Conservation (phyloP, 2,888 invertebrate genomes). For the Agonopterix subpropinquella region DNA sequence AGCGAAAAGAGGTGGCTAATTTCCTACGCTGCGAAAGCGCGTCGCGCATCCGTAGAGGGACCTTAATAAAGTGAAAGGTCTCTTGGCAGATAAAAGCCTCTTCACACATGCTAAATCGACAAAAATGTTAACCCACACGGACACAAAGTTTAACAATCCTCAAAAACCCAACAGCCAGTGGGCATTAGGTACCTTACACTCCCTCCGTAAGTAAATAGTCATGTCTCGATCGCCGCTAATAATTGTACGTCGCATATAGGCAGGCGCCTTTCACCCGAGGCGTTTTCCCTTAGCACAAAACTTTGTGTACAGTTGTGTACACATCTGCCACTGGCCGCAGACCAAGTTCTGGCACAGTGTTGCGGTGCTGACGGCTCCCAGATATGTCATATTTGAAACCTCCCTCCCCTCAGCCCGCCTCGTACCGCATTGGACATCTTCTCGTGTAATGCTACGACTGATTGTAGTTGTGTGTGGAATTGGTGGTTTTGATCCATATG, state of each 20-base stretch:
- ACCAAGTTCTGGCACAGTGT: conserved; percentile 63
- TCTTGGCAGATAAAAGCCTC: too few species aligned
- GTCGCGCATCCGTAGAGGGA: too few species aligned
- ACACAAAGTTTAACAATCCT: not conserved
- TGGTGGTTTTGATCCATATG: conserved; percentile 25
- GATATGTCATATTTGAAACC: conserved; percentile 68
- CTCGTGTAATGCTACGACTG: conserved; percentile 48
- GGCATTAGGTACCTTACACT: conserved; percentile 26
- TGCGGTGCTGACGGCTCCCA: conserved; percentile 65
- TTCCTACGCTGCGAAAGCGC: too few species aligned
- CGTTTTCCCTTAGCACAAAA: conserved; percentile 53
- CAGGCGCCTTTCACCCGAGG: conserved; percentile 43
- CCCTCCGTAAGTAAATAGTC: conserved; percentile 65
- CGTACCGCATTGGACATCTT: conserved; percentile 50
- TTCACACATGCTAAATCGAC: too few species aligned
- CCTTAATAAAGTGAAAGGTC: too few species aligned
- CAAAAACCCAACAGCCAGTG: conserved; percentile 31
- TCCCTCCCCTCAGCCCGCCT: conserved; percentile 14
- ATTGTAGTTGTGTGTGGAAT: conserved; percentile 34
- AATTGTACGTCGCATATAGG: conserved; percentile 47
- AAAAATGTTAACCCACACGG: too few species aligned
- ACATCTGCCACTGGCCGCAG: conserved; percentile 65
- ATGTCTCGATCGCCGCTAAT: conserved; percentile 64
- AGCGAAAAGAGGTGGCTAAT: too few species aligned
- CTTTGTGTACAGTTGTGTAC: conserved; percentile 34